Evolutionary conservation across 2,888 invertebrate species (phyloP).

Genomic region (Lingula anatina): DNA sequence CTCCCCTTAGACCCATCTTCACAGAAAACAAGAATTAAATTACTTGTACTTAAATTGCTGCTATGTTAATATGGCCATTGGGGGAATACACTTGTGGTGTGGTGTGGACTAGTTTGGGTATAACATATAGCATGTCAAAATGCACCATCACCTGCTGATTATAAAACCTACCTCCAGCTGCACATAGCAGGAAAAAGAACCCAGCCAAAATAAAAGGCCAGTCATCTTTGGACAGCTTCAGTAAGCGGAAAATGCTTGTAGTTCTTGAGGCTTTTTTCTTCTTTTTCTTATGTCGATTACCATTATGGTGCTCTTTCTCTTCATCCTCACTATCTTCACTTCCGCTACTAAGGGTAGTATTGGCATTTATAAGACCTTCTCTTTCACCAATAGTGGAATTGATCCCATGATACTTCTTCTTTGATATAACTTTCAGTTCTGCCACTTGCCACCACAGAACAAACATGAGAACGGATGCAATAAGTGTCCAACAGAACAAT

Average conservation of each 20-base stretch:
- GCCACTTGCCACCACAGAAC: constrained; percentile 17
- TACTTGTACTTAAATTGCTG: too few relatives aligned
- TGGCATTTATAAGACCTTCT: constrained; percentile 5
- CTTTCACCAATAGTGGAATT: constrained; percentile 1
- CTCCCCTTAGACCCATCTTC: too few relatives aligned
- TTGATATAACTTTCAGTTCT: constrained; percentile 7
- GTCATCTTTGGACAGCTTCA: constrained; percentile 28
- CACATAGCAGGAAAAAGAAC: constrained; percentile 19
- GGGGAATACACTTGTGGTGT: too few relatives aligned
- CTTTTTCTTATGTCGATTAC: too few relatives aligned
- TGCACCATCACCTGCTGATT: too few relatives aligned
- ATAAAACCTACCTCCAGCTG: constrained; percentile 23
- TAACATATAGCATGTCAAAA: too few relatives aligned
- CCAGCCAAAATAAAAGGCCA: constrained; percentile 17
- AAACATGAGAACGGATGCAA: constrained; percentile 15
- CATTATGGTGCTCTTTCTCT: constrained; percentile 8
- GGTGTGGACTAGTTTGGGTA: too few relatives aligned
- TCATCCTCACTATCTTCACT: constrained; percentile 8
- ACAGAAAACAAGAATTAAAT: too few relatives aligned
- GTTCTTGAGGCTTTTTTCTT: constrained; percentile 9
- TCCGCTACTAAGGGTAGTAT: too few relatives aligned
- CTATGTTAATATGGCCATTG: too few relatives aligned
- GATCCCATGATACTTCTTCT: too few relatives aligned
- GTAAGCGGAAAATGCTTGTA: constrained; percentile 20
- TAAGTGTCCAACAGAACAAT: constrained; percentile 20